Evolutionary conservation across 1,140 invertebrate genomes (phyloP), one percentile per base, ranked within the genome.

Genomic region (Leptonema lineaticorne): DNA sequence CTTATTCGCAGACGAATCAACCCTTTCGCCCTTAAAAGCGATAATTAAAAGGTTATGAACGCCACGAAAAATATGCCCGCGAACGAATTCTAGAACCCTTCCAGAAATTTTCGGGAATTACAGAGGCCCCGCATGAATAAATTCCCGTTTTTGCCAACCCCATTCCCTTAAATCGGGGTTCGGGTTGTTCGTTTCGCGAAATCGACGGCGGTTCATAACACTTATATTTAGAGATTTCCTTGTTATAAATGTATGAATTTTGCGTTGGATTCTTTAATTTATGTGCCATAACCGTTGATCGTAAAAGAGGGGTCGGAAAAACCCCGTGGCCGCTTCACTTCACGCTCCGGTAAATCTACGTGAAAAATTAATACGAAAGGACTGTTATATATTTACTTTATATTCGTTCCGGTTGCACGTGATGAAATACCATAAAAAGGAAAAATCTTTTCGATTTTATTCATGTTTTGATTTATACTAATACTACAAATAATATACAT

Each of bases 211-310:
- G n/a, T n/a, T n/a, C n/a, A n/a, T n/a, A n/a, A 46, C 45, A 29
- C 45, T 64, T 64, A 63, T 46, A 69, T 69, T 65, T 69, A 69
- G 66, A 69, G 68, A 67, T 68, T 73, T 64, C 37, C 71, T 68
- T 68, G 71, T 73, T 69, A 66, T 70, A 70, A 70, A 73, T 73
- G 68, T 68, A 69, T 64, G 65, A 70, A 70, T 69, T 73, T 68
- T 62, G 64, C 48, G 68, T 66, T 65, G 68, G 33, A 73, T 73
- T 73, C 66, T 66, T 73, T 68, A 73, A 73, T 73, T 73, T 73
- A 73, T 73, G 62, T 73, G 68, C 71, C 71, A 73, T 73, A 73
- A 73, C 65, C 71, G 70, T 70, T 70, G 71, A 73, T 73, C 71
- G 68, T 73, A 68, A 73, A 65, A 70, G 66, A 57, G 66, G n/a